These are phyloP conservation scores for Latrodectus geometricus DNA, from an alignment of 1,140 invertebrate species.

Conservation along the genomic window DNA sequence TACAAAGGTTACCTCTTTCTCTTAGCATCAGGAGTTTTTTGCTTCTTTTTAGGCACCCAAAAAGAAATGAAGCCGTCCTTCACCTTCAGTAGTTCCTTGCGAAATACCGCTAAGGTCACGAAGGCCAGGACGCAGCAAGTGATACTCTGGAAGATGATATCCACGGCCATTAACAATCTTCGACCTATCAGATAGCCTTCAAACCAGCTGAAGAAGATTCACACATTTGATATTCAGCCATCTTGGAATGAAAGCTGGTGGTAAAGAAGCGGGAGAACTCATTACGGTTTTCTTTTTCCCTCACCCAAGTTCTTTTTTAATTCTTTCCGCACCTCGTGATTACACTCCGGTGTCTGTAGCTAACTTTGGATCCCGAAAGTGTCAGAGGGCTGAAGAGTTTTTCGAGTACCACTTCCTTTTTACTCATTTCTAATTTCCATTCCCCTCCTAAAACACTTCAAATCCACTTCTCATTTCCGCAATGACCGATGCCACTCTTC, in stretches of 20 bases:
- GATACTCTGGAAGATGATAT: constrained; percentile 20
- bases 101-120: constrained; percentile 50
- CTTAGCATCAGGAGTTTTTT: constrained; percentile 10
- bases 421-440: too few species aligned
- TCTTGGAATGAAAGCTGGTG: constrained; percentile 23
- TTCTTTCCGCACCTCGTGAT: constrained; percentile 4
- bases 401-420: too few species aligned
- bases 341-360: constrained; percentile 33
- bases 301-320: background rate
- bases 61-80: constrained; percentile 28
- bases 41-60: constrained; percentile 17
- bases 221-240: constrained; percentile 15
- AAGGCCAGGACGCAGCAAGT: constrained; percentile 26
- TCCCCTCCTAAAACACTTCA: too few species aligned
- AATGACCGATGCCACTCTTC: too few species aligned
- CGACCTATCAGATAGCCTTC: background rate
- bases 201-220: background rate
- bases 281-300: constrained; percentile 40
- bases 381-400: too few species aligned
- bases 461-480: too few species aligned
- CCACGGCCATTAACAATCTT: background rate
- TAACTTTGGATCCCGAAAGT: constrained; percentile 41
- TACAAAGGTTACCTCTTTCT: background rate
- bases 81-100: constrained; percentile 37
- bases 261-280: constrained; percentile 19